phyloP scores from a whole-genome alignment of 2,888 invertebrate species.

The Ceraclea dissimilis region DNA sequence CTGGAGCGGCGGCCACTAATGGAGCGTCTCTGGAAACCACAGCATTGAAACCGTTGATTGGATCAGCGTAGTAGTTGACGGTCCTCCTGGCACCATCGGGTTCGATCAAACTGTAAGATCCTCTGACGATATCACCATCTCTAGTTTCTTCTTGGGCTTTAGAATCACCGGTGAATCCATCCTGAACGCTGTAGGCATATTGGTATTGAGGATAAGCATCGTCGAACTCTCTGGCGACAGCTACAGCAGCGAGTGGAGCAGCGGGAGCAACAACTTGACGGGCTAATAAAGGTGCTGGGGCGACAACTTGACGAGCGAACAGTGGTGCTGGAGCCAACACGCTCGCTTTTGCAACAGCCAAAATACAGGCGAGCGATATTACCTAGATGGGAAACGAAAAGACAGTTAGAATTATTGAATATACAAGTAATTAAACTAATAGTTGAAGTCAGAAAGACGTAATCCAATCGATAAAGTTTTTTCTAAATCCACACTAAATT shows the following conservation, averaged over 20 bases:
- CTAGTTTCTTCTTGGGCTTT: constrained; percentile 43
- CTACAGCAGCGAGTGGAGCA: constrained; percentile 29
- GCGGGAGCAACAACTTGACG: constrained; percentile 27
- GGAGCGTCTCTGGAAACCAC: constrained; percentile 33
- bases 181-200: constrained; percentile 43
- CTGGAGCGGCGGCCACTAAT: constrained; percentile 26
- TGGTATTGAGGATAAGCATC: constrained; percentile 35
- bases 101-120: constrained; percentile 42
- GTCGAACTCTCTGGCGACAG: constrained; percentile 27
- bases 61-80: constrained; percentile 43
- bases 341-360: constrained; percentile 29
- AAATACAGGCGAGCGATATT: constrained; percentile 21
- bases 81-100: constrained; percentile 42
- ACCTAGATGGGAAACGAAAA: constrained; percentile 13
- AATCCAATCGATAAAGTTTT: too few species aligned
- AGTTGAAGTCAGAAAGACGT: too few species aligned
- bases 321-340: constrained; percentile 29
- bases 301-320: constrained; percentile 27
- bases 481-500: too few species aligned
- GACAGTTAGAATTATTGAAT: background rate
- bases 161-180: constrained; percentile 41
- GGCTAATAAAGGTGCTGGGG: constrained; percentile 26
- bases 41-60: constrained; percentile 44
- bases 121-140: constrained; percentile 43
- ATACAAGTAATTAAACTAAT: too few species aligned